phyloP scores from a whole-genome alignment of 2,113 vertebrate species.

The Ageneiosus marmoratus region DNA sequence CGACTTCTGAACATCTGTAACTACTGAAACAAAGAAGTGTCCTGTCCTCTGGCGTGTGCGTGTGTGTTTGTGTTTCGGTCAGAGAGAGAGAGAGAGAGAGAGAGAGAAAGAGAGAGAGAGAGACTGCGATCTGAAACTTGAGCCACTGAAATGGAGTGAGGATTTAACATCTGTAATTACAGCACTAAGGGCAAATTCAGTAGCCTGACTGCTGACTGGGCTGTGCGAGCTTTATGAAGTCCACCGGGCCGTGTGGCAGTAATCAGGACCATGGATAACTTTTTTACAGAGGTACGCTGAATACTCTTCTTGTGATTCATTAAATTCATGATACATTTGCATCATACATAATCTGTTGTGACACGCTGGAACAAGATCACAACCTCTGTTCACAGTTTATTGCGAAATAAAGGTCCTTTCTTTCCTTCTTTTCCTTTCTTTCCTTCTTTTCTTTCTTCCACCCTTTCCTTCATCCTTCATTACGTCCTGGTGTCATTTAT shows the following conservation, averaged over 20 bases:
- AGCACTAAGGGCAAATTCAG: conserved; percentile 41
- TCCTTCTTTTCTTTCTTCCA: neutral
- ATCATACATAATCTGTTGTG: conserved; percentile 3
- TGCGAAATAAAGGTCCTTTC: neutral
- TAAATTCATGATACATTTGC: neutral
- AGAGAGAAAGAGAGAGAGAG: conserved; percentile 26
- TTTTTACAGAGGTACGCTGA: conserved; percentile 85
- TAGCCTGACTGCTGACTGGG: conserved; percentile 50
- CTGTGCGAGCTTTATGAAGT: conserved; percentile 52
- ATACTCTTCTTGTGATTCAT: neutral
- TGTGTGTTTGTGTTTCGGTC: neutral
- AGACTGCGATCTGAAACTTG: neutral
- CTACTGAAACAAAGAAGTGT: conserved; percentile 63
- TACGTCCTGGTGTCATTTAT: neutral
- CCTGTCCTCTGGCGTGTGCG: neutral
- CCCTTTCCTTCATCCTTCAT: neutral
- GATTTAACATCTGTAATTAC: conserved; percentile 20
- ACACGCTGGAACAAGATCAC: neutral
- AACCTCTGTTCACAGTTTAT: neutral
- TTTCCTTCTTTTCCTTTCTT: neutral
- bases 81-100: conserved; percentile 29
- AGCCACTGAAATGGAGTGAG: conserved; percentile 36
- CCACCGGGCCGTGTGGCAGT: conserved; percentile 57
- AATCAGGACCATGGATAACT: conserved; percentile 78
- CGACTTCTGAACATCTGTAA: conserved; percentile 41